Evolutionary conservation across 2,888 invertebrate species (phyloP), one percentile per base, ranked within the genome.

Genomic region (Tigriopus californicus): DNA sequence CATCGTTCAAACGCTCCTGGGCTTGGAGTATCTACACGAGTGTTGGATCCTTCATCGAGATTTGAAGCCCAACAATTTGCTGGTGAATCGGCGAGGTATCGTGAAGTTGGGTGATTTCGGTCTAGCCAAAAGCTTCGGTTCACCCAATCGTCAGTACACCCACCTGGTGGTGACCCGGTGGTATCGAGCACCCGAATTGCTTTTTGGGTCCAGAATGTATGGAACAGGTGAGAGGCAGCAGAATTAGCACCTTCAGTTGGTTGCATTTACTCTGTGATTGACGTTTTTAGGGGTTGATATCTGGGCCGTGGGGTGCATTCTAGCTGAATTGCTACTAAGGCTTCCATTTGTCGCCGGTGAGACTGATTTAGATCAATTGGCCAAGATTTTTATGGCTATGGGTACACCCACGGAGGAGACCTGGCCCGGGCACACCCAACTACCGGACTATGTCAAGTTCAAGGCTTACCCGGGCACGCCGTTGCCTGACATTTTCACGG

Each of bases 91-190:
- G 25, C 80, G 83, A 65, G 98, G 98, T 5, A 78, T 94, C 22
- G 73, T 99, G 6, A 99, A 99, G 75, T 85, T 99, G 67, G 97
- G 92, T 63, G 98, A 99, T 80, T 99, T 99, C 77, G 98, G 98
- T 69, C 76, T 99, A 63, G 98, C 98, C 0, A 92, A 95, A 70
- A 85, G 87, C 67, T 99, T 83, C 75, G 98, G 97, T 1, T 95
- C 97, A 0, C 98, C 98, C 2, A 90, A 85, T 67, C 79, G 97
- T 67, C 78, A 89, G 65, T 92, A 95, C 70, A 97, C 98, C 2
- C 92, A 97, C 78, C 95, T 97, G 74, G 95, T 95, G 51, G 94
- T 95, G 0, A 95, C 95, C 1, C 76, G 89, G 62, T 90, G 89
- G 89, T 90, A 89, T 66, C 78, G 88, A 68, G 80, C 85, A 33